A percentile compares a stretch with the other conserved stretches of the same genome.
These are phyloP conservation scores for Drosophila rellima DNA, from an alignment of 2,888 invertebrate species.

Conservation along the genomic window DNA sequence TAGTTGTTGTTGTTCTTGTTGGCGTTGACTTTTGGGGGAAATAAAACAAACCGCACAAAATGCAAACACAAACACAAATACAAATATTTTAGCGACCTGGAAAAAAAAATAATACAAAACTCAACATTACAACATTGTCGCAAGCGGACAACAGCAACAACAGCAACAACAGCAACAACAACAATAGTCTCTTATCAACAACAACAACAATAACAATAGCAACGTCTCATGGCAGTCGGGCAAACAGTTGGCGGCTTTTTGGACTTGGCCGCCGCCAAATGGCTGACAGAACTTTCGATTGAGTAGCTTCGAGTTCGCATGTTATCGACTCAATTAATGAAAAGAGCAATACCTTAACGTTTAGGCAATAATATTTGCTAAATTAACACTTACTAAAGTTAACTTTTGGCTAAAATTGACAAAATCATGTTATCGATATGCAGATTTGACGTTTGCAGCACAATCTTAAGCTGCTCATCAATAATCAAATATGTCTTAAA, in stretches of 20 bases:
- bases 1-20: conserved; percentile 22
- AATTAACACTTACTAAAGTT: not conserved
- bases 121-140: conserved; percentile 56
- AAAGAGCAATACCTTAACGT: not conserved
- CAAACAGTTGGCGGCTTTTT: conserved; percentile 53
- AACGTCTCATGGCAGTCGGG: conserved; percentile 40
- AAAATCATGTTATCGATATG: no score
- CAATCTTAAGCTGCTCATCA: not conserved
- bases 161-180: conserved; percentile 34
- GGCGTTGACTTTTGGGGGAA: conserved; percentile 69
- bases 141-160: conserved; percentile 39
- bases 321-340: conserved; percentile 14
- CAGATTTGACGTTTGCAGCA: not conserved
- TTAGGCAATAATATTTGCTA: not conserved
- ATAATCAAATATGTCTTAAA: not conserved
- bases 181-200: conserved; percentile 56
- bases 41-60: conserved; percentile 52
- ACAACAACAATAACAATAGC: conserved; percentile 40
- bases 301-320: not conserved
- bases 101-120: conserved; percentile 30
- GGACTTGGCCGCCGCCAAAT: conserved; percentile 36
- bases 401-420: not conserved
- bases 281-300: conserved; percentile 13
- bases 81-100: conserved; percentile 74
- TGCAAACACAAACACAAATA: conserved; percentile 63